phyloP scores from a whole-genome alignment of 1,140 invertebrate genomes.

The Leucophenga varia region DNA sequence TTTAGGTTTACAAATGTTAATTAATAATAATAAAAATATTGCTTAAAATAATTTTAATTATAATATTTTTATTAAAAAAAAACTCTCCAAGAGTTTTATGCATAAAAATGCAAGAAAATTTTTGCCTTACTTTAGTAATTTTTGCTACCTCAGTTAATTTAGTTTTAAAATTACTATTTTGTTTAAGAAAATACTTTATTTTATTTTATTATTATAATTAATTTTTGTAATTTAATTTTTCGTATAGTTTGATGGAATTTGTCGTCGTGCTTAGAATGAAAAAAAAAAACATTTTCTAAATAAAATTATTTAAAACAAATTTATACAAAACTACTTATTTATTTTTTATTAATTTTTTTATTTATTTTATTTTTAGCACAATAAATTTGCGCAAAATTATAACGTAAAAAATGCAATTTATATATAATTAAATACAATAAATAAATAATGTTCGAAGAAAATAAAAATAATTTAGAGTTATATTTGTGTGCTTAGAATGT shows the following conservation, averaged over 20 bases:
- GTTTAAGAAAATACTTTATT: conserved; percentile 6
- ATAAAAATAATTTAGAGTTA: conserved; percentile 42
- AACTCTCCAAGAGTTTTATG: conserved; percentile 43
- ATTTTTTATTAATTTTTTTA: conserved; percentile 5
- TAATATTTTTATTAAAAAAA: conserved; percentile 31
- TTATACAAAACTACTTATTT: conserved; percentile 26
- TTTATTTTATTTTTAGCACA: conserved; percentile 24
- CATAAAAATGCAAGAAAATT: conserved; percentile 33
- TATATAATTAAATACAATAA: conserved; percentile 14
- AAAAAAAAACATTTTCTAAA: conserved; percentile 2
- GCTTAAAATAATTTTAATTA: conserved; percentile 7
- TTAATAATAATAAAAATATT: background rate
- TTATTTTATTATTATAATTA: background rate
- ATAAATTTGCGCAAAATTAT: conserved; percentile 20
- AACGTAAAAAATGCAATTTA: conserved; percentile 4
- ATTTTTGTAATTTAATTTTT: conserved; percentile 14
- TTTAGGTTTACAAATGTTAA: conserved; percentile 3
- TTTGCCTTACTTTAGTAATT: conserved; percentile 53
- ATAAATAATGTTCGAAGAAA: conserved; percentile 25
- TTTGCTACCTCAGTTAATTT: conserved; percentile 51
- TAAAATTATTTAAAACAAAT: conserved; percentile 11
- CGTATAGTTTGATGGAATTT: too few relatives aligned
- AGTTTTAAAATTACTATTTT: conserved; percentile 32
- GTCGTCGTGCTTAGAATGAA: background rate
- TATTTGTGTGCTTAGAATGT: conserved; percentile 50